These are phyloP conservation scores for Cephus runcator DNA, from an alignment of 2,888 invertebrate species.

Conservation along the genomic window DNA sequence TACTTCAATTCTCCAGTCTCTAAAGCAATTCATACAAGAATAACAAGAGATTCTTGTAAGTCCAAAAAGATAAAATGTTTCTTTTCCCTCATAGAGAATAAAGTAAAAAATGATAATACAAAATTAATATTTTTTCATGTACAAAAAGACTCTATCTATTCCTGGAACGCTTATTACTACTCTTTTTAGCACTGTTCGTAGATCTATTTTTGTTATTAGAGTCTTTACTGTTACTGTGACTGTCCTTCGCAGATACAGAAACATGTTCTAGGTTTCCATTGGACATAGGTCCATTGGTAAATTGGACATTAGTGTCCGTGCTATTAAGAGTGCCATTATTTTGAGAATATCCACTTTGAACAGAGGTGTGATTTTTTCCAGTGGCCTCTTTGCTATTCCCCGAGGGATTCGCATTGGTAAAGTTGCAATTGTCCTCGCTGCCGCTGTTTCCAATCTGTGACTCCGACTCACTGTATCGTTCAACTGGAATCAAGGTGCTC, in stretches of 20 bases:
- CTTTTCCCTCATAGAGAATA: background rate
- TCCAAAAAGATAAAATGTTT: background rate
- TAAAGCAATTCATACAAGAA: background rate
- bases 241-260: conserved; percentile 69
- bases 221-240: conserved; percentile 64
- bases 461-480: conserved; percentile 88
- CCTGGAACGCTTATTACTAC: conserved; percentile 82
- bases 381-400: conserved; percentile 60
- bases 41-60: background rate
- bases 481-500: conserved; percentile 70
- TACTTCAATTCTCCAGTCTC: background rate
- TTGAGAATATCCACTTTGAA: conserved; percentile 54
- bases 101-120: background rate
- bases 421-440: conserved; percentile 67
- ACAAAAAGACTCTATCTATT: conserved; percentile 73
- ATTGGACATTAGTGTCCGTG: conserved; percentile 50
- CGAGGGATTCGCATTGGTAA: conserved; percentile 53
- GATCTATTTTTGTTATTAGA: conserved; percentile 62
- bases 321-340: conserved; percentile 58
- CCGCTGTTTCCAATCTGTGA: conserved; percentile 76
- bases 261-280: conserved; percentile 74
- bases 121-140: background rate
- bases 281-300: conserved; percentile 59
- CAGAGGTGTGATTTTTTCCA: conserved; percentile 60
- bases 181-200: conserved; percentile 75